These are phyloP conservation scores for Gymnocephalus cernua DNA, from an alignment of 2,113 vertebrate species.

Conservation along the genomic window DNA sequence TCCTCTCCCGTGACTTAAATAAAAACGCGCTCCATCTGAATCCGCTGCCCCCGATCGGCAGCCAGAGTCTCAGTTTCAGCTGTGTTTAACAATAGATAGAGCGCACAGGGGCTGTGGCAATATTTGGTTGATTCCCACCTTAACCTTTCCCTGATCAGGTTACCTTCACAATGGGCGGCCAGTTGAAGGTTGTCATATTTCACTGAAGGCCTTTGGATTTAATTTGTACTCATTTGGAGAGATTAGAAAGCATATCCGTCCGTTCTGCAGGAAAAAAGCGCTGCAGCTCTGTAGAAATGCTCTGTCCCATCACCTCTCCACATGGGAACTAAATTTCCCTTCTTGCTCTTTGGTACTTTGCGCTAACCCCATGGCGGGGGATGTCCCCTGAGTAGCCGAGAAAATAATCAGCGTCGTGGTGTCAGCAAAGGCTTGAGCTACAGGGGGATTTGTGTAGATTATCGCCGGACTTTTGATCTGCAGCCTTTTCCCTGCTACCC, in stretches of 20 bases:
- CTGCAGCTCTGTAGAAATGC: conserved; percentile 8
- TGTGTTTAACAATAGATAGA: conserved; percentile 63
- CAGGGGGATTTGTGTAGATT: conserved; percentile 83
- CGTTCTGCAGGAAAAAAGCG: background rate
- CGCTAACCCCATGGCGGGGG: conserved; percentile 48
- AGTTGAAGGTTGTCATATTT: background rate
- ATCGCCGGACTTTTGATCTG: conserved; percentile 72
- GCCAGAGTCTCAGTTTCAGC: conserved; percentile 42
- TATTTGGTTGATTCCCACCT: conserved; percentile 33
- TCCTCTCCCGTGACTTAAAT: conserved; percentile 71
- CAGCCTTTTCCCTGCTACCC: conserved; percentile 57
- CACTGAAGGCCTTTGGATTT: conserved; percentile 12
- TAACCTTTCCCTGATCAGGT: conserved; percentile 15
- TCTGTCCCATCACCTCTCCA: background rate
- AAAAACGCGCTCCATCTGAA: conserved; percentile 69
- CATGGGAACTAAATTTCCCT: conserved; percentile 26
- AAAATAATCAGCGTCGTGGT: conserved; percentile 72
- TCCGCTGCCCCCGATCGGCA: conserved; percentile 25
- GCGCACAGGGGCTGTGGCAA: conserved; percentile 35
- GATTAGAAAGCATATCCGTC: background rate
- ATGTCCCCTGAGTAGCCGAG: conserved; percentile 77
- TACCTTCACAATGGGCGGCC: background rate
- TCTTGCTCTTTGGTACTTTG: conserved; percentile 41
- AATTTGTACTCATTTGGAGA: conserved; percentile 16
- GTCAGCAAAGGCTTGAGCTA: conserved; percentile 69